Evolutionary conservation across 1,140 invertebrate species (phyloP).

Genomic region (Drosophila sechellia): DNA sequence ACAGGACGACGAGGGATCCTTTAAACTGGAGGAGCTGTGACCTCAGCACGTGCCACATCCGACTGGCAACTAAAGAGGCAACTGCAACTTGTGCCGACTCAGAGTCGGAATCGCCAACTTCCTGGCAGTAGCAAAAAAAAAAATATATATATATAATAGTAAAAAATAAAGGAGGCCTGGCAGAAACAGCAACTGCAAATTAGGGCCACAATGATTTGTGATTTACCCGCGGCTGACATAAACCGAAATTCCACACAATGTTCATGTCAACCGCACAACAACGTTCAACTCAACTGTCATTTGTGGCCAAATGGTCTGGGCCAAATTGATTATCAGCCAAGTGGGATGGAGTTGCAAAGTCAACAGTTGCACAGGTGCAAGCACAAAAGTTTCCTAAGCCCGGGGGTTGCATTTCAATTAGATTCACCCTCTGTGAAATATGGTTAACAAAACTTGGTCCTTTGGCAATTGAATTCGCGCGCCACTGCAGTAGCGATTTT

Average conservation of each 20-base stretch:
- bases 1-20: conserved; percentile 18
- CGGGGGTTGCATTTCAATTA: conserved; percentile 61
- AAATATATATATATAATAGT: background rate
- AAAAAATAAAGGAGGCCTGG: conserved; percentile 16
- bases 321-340: conserved; percentile 76
- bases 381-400: conserved; percentile 51
- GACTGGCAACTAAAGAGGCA: conserved; percentile 48
- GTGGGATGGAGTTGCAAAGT: background rate
- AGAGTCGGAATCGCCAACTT: conserved; percentile 47
- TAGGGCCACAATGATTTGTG: conserved; percentile 62
- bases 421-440: conserved; percentile 36
- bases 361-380: conserved; percentile 58
- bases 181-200: conserved; percentile 60
- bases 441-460: conserved; percentile 65
- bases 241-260: conserved; percentile 61
- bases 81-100: conserved; percentile 55
- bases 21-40: conserved; percentile 44
- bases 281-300: conserved; percentile 63
- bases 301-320: conserved; percentile 63
- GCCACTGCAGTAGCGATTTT: conserved; percentile 67
- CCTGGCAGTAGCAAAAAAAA: conserved; percentile 11
- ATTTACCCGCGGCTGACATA: conserved; percentile 42
- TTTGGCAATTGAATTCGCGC: conserved; percentile 26
- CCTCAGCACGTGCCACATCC: conserved; percentile 65
- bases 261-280: conserved; percentile 62